Base-by-base conservation (phyloP, 2,888 invertebrate species). In the Chirona hameri region DNA sequence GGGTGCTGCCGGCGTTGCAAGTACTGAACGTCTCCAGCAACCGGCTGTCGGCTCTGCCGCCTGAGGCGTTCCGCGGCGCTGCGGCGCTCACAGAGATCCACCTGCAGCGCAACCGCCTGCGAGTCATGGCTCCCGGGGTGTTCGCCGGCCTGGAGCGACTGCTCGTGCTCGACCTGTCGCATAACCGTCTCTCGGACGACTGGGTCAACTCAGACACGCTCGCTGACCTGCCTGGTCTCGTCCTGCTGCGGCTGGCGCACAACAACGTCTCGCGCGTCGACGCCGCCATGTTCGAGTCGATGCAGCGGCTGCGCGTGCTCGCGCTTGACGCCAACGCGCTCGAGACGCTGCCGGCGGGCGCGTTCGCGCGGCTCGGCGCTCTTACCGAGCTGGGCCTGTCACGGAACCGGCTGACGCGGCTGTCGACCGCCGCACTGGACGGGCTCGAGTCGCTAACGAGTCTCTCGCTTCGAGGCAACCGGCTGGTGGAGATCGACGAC, bases 81-180 rank as follows among this genome's bases (percentile, higher is more conserved):
- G 84, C 84, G 52, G 69, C 84, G 29, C 84, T 97, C 86, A 94
- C 94, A 89, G 96, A 96, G 89, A 92, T 97, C 87, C 94, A 95
- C 89, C 90, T 96, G 87, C 95, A 95, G 89, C 96, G 96, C 89
- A 97, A 97, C 90, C 95, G 95, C 27, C 93, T 97, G 86, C 93
- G 93, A 88, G 93, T 93, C 79, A 90, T 97, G 85, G 94, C 95
- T 85, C 94, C 95, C 0, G 94, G 93, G 85, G 90, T 97, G 83
- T 94, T 97, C 87, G 92, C 94, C 24, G 94, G 95, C 88, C 90
- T 96, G 85, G 93, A 93, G 86, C 94, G 94, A 87, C 90, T 97
- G 85, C 91, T 93, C 86, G 93, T 93, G 2, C 89, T 96, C 85
- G 96, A 96, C 89, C 89, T 85, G 31, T 82, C 83, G 7, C 81